Evolutionary conservation across 2,888 invertebrate species (phyloP), one percentile per base, ranked within the genome.

Genomic region (Orthosia gothica): DNA sequence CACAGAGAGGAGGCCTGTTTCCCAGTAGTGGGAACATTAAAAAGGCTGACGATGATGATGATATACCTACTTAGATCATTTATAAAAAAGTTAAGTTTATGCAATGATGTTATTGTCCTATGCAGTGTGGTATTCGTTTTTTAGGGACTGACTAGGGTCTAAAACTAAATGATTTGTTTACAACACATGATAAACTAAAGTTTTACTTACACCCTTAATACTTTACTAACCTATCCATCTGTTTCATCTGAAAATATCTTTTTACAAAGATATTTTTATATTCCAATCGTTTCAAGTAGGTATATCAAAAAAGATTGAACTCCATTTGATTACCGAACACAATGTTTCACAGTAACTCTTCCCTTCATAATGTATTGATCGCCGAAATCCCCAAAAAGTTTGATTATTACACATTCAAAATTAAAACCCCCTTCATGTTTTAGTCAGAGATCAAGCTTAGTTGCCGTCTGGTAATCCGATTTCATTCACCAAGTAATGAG

Each of bases 401-500:
- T 77, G 78, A 87, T 86, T 86, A 87, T 83, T 85, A 82, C 80
- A 76, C 89, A 92, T 93, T 87, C 82, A 90, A 92, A 92, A 93
- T 92, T 90, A 92, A 92, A 92, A 90, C 86, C 88, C 89, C 86
- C 83, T 86, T 84, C 90, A 90, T 92, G 89, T 92, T 93, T 92
- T 90, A 93, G 90, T 90, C 91, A 91, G 89, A 93, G 92, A 93
- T 94, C 92, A 92, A 90, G 92, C 91, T 92, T 91, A 92, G 91
- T 90, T 91, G 91, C 92, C 90, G 90, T 90, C 91, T 90, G 86
- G 91, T 94, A 94, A 95, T 94, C 94, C 92, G 93, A 95, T 95
- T 95, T 92, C 93, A 94, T 94, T 94, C 91, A 90, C 92, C 91
- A 91, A 94, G 91, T 95, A 95, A 95, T 95, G 93, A 95, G 93